These are phyloP conservation scores for Melipona beecheii DNA, from an alignment of 2,888 invertebrate species.

Conservation along the genomic window DNA sequence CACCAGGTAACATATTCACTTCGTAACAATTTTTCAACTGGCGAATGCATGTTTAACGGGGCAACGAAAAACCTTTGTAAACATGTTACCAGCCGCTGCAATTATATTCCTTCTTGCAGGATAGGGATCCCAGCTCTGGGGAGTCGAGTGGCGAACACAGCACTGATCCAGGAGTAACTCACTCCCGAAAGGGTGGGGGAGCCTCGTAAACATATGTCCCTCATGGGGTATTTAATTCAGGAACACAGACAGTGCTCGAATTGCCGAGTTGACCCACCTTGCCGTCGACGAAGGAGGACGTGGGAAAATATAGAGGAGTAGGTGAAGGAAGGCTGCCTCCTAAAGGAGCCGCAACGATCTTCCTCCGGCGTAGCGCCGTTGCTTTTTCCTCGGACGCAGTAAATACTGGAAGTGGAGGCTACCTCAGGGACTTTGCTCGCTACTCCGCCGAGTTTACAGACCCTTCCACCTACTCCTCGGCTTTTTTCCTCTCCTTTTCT, in stretches of 20 bases:
- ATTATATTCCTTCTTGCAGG: background rate
- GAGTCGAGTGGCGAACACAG: background rate
- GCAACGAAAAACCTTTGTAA: background rate
- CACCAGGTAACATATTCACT: background rate
- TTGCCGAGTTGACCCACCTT: constrained; percentile 55
- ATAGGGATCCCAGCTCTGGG: background rate
- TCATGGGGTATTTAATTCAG: constrained; percentile 70
- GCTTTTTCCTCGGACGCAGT: constrained; percentile 68
- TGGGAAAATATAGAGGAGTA: constrained; percentile 51
- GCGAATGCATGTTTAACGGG: background rate
- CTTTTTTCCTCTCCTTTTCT: constrained; percentile 13
- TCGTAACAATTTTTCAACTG: no score
- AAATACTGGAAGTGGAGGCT: constrained; percentile 71
- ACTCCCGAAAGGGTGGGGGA: constrained; percentile 16
- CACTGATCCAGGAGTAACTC: constrained; percentile 40
- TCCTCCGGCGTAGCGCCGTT: constrained; percentile 48
- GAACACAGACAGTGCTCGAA: constrained; percentile 59
- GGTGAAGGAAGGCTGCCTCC: constrained; percentile 54
- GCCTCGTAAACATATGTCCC: constrained; percentile 62
- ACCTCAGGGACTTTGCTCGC: constrained; percentile 66
- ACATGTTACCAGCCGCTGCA: background rate
- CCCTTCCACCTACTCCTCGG: constrained; percentile 54
- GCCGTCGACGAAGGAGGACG: constrained; percentile 9
- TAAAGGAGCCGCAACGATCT: constrained; percentile 64
- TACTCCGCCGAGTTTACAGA: constrained; percentile 69